Evolutionary conservation across 2,888 invertebrate genomes (phyloP), one percentile per base, ranked within the genome.

Genomic region (Polylopha cassiicola): DNA sequence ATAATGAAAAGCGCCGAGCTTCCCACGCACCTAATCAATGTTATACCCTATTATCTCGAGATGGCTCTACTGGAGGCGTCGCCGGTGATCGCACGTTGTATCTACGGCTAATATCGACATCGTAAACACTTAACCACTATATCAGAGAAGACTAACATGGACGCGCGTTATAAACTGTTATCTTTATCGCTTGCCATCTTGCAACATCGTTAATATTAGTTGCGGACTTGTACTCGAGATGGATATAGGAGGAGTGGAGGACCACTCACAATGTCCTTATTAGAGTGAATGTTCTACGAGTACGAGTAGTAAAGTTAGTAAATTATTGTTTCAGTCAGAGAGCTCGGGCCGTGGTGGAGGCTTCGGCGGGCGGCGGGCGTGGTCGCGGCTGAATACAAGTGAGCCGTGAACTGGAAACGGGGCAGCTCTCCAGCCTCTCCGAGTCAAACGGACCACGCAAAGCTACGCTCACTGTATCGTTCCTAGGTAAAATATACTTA

Each of bases 11-110:
- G 36, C 36, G 17, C 34, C 41, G 20, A 34, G 39, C 26, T 32
- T 20, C 42, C 39, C 47, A 30, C 45, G 30, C 44, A 44, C 30
- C 42, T 46, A 47, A 53, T 53, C 51, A 51, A 47, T 44, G 46
- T 43, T 48, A 48, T 38, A 30, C 41, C 15, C 47, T 38, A 49
- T 50, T 53, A 51, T 44, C 43, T 32, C 28, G 28, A 48, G 47
- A 45, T 46, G 37, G 44, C 37, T 43, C 33, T 41, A 31, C 26
- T 23, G 23, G 23, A 32, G 37, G 39, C 24, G 10, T 21, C 39
- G 21, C 28, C 33, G 31, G 37, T 39, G 39, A 47, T 47, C 38
- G 37, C 37, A n/a, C 28, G 30, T 27, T 13, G 11, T 28, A 14
- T 21, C 31, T 21, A 33, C 17, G 15, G 34, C 37, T 37, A 39